Base-by-base conservation (phyloP, 2,113 vertebrate species). In the Alosa alosa region DNA sequence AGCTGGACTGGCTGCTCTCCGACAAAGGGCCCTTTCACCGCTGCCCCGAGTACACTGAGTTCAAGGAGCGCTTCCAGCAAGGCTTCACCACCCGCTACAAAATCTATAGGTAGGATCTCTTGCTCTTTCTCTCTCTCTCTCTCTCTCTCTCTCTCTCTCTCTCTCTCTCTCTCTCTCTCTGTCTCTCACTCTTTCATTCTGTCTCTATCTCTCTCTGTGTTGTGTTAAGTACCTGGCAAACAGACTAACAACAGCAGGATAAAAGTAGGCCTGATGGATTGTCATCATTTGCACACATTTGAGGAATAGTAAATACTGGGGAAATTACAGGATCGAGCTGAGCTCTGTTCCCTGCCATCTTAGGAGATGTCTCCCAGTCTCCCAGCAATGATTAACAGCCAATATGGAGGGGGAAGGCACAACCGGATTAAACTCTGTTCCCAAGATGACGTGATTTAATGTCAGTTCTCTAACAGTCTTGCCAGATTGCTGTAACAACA, bases 1-100 rank as follows among this genome's bases (percentile, higher is more conserved):
- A 97, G 57, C 96, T 99, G 86, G 97, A 99, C 94, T 99, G 98
- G 98, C 96, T 99, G 90, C 96, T 99, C 89, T 97, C 96, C 0
- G 98, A 99, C 93, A 96, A 97, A 46, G 98, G 98, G 82, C 98
- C 98, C 45, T 99, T 99, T 93, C 96, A 99, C 94, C 94, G 96
- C 64, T 96, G 97, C 75, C 97, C 97, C 17, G 98, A 99, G 90
- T 99, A 99, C 85, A 95, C 96, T 0, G 98, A 99, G 91, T 99
- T 99, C 93, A 94, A 96, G 92, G 98, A 99, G 90, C 94, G 98
- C 81, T 97, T 97, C 93, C 97, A 97, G 84, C 97, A 99, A 91
- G 97, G 98, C 84, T 99, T 99, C 94, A 97, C 97, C 93, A 99
- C 98, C 92, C 97, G 98, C 93, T 99, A 99, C 93, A 97, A 98